Conservation (phyloP, 1,140 invertebrate species). For the Rhagoletis pomonella region DNA sequence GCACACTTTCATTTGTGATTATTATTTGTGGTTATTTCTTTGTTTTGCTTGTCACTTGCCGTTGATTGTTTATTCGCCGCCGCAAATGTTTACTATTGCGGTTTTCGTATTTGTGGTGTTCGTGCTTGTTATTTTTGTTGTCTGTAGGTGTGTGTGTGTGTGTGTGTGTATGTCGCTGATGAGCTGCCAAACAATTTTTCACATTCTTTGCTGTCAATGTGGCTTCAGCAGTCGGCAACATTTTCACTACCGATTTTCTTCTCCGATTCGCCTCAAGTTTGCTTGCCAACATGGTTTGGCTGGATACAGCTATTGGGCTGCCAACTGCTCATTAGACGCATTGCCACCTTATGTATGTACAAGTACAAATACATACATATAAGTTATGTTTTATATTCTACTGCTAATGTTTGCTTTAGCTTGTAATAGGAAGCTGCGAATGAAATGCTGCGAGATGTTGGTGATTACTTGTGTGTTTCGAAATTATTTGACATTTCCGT, state of each 20-base stretch:
- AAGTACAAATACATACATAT: background rate
- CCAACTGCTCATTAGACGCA: slow-evolving; percentile 50
- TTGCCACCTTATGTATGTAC: background rate
- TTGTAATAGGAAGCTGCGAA: background rate
- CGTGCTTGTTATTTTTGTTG: background rate
- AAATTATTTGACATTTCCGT: background rate
- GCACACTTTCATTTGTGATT: background rate
- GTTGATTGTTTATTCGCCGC: background rate
- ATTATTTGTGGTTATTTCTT: background rate
- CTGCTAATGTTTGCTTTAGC: background rate
- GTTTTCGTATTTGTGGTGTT: background rate
- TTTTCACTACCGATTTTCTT: slow-evolving; percentile 4
- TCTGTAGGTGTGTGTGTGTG: background rate
- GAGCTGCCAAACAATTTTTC: slow-evolving; percentile 16
- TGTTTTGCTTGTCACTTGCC: background rate
- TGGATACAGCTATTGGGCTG: background rate
- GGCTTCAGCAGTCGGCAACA: background rate
- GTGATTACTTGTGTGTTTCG: background rate
- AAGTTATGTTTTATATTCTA: background rate
- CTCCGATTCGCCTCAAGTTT: background rate
- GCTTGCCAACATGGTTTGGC: slow-evolving; percentile 22
- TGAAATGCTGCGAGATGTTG: background rate
- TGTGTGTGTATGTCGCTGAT: background rate
- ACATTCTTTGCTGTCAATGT: background rate
- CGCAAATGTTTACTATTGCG: slow-evolving; percentile 22